Evolutionary conservation across 2,888 invertebrate species (phyloP).

Genomic region (Drosophila ochracea): DNA sequence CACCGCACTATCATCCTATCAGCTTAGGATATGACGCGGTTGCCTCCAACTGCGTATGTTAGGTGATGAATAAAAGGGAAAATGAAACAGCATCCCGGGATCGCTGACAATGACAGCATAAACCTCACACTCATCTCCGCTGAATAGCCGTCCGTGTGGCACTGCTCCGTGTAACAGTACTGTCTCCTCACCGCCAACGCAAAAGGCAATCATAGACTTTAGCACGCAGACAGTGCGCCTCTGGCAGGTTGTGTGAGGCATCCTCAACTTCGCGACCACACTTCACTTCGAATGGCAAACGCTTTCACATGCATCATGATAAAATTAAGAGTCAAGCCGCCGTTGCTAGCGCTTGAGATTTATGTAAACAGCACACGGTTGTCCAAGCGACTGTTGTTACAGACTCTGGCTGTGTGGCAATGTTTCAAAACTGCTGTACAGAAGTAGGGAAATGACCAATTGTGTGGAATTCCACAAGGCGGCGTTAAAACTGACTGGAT

Average conservation of each 20-base stretch:
- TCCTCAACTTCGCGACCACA: slow-evolving; percentile 23
- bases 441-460: slow-evolving; percentile 55
- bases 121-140: slow-evolving; percentile 28
- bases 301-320: slow-evolving; percentile 55
- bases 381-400: slow-evolving; percentile 25
- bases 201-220: slow-evolving; percentile 25
- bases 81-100: slow-evolving; percentile 38
- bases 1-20: slow-evolving; percentile 5
- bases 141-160: slow-evolving; percentile 54
- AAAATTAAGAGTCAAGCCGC: slow-evolving; percentile 44
- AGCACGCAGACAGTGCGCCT: slow-evolving; percentile 7
- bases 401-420: slow-evolving; percentile 32
- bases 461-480: slow-evolving; percentile 67
- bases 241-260: slow-evolving; percentile 20
- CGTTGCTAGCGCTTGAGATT: slow-evolving; percentile 51
- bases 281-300: slow-evolving; percentile 26
- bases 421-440: slow-evolving; percentile 39
- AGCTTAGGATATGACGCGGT: slow-evolving; percentile 53
- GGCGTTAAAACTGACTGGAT: slow-evolving; percentile 51
- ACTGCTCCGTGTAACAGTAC: slow-evolving; percentile 19
- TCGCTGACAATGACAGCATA: slow-evolving; percentile 34
- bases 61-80: slow-evolving; percentile 21
- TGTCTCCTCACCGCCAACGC: slow-evolving; percentile 20
- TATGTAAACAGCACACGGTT: slow-evolving; percentile 52
- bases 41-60: slow-evolving; percentile 64